Evolutionary conservation across 2,797 vertebrate species (phyloP).

Genomic region (Falco cherrug): DNA sequence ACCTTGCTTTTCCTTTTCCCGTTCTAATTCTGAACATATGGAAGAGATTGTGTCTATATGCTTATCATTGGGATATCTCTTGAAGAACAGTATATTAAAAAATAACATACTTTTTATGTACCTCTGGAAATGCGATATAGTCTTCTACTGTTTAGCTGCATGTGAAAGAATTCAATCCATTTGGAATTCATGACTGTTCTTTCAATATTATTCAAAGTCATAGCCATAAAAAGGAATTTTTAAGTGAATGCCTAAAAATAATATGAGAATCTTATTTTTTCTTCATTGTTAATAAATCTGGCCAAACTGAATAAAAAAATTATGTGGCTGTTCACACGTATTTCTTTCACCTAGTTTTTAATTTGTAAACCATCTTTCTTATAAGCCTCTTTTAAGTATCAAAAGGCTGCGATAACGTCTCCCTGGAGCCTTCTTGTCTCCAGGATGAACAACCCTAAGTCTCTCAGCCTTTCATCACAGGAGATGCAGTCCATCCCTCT

Average conservation of each 20-base stretch:
- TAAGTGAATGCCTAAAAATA: neutral
- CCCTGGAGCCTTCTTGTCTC: too few species aligned
- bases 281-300: neutral
- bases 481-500: neutral
- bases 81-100: neutral
- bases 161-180: neutral
- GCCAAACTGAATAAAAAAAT: neutral
- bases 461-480: neutral
- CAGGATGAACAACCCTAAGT: neutral
- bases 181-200: neutral
- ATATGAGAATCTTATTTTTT: neutral
- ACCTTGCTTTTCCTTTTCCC: neutral
- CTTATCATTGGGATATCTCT: neutral
- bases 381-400: too few species aligned
- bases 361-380: neutral
- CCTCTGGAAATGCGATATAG: neutral
- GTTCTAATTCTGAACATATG: rapidly evolving
- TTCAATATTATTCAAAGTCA: neutral
- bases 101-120: neutral
- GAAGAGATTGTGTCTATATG: neutral
- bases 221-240: neutral
- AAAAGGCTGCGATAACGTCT: too few species aligned
- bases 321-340: neutral
- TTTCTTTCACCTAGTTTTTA: neutral
- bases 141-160: neutral